Conservation (phyloP, 1,140 invertebrate species). For the Phymastichus coffea region DNA sequence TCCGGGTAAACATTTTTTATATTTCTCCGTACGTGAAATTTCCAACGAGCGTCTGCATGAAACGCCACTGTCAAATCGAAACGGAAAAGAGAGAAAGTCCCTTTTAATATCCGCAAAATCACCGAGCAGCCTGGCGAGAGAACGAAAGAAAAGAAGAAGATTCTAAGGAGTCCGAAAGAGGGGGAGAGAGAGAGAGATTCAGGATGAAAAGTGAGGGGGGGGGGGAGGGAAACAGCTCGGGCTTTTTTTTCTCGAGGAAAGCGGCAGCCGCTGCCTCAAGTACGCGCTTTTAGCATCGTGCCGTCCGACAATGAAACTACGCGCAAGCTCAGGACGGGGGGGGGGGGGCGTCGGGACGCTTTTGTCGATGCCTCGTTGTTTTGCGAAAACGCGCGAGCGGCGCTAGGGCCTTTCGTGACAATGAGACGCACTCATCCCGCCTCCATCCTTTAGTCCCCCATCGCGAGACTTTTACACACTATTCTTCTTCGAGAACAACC, state of each 20-base stretch:
- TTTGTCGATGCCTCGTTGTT: constrained; percentile 2
- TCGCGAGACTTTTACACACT: too few relatives aligned
- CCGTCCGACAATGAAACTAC: constrained; percentile 10
- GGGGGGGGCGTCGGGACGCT: not conserved
- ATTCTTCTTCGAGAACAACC: too few relatives aligned
- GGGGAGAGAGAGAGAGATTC: not conserved
- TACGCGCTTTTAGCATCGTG: constrained; percentile 24
- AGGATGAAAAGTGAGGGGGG: not conserved
- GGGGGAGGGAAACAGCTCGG: constrained; percentile 1
- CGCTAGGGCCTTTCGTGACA: too few relatives aligned
- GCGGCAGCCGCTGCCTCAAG: too few relatives aligned
- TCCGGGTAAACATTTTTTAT: too few relatives aligned
- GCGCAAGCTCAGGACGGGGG: not conserved
- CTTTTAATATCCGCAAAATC: too few relatives aligned
- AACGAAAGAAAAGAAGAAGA: too few relatives aligned
- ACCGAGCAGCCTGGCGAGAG: too few relatives aligned
- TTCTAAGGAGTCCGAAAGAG: not conserved
- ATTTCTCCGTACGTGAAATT: too few relatives aligned
- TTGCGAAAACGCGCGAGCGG: not conserved
- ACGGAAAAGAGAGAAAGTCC: too few relatives aligned
- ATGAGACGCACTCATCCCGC: not conserved
- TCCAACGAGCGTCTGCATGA: too few relatives aligned
- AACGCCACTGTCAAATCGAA: too few relatives aligned
- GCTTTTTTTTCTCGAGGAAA: constrained; percentile 4
- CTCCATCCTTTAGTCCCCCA: not conserved